phyloP scores from a whole-genome alignment of 92 coral and sea anemone genomes.

The Bergia sp. region DNA sequence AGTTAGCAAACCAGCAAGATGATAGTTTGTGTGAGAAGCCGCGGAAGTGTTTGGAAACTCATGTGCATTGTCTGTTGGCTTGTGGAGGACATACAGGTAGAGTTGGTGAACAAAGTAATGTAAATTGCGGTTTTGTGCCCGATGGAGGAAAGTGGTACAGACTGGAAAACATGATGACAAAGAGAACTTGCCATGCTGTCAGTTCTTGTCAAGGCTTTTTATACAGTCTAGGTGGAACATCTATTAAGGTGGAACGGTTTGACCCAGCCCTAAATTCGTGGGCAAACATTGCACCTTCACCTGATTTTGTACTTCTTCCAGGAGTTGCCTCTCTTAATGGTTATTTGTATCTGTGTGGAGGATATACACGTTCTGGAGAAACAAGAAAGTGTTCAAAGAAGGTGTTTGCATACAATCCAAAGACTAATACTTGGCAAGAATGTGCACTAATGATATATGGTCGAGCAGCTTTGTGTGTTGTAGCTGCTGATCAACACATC shows the following conservation, averaged over 20 bases:
- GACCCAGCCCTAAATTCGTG: constrained; percentile 63
- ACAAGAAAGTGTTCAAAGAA: constrained; percentile 64
- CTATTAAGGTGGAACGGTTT: constrained; percentile 46
- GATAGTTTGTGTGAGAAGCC: constrained; percentile 9
- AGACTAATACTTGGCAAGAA: constrained; percentile 72
- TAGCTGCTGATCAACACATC: constrained; percentile 41
- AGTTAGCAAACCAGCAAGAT: constrained; percentile 45
- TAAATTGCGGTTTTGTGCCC: neutral
- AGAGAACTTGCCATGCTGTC: neutral
- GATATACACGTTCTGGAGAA: constrained; percentile 55
- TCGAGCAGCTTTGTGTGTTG: constrained; percentile 70
- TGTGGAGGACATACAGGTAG: neutral
- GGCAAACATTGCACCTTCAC: constrained; percentile 61
- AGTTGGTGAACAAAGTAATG: neutral
- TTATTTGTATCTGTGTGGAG: constrained; percentile 65
- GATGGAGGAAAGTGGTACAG: neutral
- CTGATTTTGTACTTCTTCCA: constrained; percentile 53
- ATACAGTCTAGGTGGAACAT: neutral
- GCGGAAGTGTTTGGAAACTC: constrained; percentile 6
- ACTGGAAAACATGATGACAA: neutral
- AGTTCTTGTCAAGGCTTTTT: neutral
- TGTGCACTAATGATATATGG: constrained; percentile 53
- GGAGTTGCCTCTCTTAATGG: constrained; percentile 61
- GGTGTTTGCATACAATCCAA: constrained; percentile 61
- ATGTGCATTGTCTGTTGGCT: neutral